Conservation (phyloP, 2,797 vertebrate species). For the Lacerta agilis region DNA sequence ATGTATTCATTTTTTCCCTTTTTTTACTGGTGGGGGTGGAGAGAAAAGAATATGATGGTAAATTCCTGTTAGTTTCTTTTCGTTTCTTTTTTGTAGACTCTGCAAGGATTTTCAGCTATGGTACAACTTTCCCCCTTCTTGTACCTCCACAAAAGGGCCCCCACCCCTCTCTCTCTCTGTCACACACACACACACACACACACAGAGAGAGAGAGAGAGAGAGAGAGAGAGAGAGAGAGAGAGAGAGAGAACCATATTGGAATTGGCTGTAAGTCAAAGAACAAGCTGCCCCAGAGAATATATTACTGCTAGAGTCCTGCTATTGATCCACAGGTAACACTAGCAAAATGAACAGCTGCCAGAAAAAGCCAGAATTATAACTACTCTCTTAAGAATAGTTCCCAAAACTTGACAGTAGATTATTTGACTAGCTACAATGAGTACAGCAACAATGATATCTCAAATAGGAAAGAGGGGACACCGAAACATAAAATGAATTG, state of each 20-base stretch:
- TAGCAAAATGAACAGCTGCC: background rate
- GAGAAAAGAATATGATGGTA: background rate
- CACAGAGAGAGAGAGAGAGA: no score
- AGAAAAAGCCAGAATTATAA: slow-evolving; percentile 14
- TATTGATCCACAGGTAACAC: slow-evolving; percentile 14
- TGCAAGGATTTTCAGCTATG: background rate
- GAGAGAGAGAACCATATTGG: background rate
- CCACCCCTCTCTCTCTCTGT: no score
- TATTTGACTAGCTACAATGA: slow-evolving; percentile 2
- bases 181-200: background rate
- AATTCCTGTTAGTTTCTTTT: background rate
- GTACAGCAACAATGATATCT: background rate
- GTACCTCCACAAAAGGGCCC: background rate
- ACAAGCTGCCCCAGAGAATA: background rate
- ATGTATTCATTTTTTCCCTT: background rate
- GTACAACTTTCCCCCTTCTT: background rate
- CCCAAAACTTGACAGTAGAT: slow-evolving; percentile 16
- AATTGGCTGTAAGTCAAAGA: background rate
- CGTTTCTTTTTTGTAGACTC: background rate
- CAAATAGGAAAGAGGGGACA: background rate
- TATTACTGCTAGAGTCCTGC: background rate
- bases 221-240: no score
- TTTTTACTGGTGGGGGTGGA: background rate
- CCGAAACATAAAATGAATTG: no score
- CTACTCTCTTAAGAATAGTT: background rate